phyloP scores from a whole-genome alignment of 2,797 vertebrate species.

The Thamnophis elegans region DNA sequence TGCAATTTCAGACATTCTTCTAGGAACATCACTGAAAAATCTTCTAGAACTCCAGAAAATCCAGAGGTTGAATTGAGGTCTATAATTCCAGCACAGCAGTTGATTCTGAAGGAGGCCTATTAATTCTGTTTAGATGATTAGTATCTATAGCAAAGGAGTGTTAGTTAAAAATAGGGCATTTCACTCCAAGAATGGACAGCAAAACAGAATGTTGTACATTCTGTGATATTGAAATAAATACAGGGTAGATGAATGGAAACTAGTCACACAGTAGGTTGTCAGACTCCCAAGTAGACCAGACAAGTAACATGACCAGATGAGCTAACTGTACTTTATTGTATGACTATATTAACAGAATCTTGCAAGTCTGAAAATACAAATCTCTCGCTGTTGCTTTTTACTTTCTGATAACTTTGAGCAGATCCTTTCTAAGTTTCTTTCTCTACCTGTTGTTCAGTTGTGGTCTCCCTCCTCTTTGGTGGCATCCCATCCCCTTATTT shows the following conservation, averaged over 20 bases:
- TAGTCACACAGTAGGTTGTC: background rate
- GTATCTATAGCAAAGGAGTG: no score
- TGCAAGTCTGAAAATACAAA: background rate
- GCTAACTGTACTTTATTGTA: background rate
- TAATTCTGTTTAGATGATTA: background rate
- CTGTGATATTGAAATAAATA: background rate
- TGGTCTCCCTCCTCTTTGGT: background rate
- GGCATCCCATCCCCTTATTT: background rate
- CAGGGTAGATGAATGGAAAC: background rate
- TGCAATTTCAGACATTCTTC: background rate
- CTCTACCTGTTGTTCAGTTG: background rate
- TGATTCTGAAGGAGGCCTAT: background rate
- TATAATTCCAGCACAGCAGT: background rate
- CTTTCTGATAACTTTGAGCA: background rate
- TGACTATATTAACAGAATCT: background rate
- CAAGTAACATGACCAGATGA: background rate
- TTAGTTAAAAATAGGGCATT: background rate
- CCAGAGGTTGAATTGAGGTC: background rate
- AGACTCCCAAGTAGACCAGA: background rate
- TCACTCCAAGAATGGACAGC: background rate
- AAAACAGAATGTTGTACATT: no score
- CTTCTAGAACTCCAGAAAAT: background rate
- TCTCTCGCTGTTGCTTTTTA: background rate
- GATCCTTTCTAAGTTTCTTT: background rate
- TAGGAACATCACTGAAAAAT: background rate